Evolutionary conservation across 2,888 invertebrate species (phyloP).

Genomic region (Apamea anceps): DNA sequence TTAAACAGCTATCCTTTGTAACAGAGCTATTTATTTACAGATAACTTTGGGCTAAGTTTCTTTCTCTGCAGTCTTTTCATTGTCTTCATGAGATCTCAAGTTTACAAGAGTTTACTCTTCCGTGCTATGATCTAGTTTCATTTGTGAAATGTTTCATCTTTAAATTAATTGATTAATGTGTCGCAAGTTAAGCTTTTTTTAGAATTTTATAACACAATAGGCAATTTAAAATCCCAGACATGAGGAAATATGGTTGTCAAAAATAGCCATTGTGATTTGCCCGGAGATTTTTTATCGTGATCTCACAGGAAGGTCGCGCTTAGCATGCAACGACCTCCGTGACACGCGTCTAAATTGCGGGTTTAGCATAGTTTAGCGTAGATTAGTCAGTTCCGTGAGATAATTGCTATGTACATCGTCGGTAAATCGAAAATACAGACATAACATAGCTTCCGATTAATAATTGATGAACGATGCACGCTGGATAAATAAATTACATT

Average conservation of each 20-base stretch:
- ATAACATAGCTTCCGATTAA: constrained; percentile 43
- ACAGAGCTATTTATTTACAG: constrained; percentile 73
- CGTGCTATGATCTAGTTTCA: constrained; percentile 38
- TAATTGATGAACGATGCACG: constrained; percentile 25
- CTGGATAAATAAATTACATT: constrained; percentile 38
- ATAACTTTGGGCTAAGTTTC: constrained; percentile 73
- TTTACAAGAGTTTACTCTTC: constrained; percentile 65
- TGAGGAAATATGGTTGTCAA: constrained; percentile 52
- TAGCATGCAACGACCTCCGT: constrained; percentile 72
- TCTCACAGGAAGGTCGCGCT: constrained; percentile 76
- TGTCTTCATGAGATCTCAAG: constrained; percentile 68
- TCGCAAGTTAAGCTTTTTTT: background rate
- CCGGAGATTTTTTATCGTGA: constrained; percentile 74
- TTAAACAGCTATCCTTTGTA: constrained; percentile 75
- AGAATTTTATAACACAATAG: constrained; percentile 41
- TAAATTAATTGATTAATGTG: constrained; percentile 3
- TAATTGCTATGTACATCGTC: constrained; percentile 65
- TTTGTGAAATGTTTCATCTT: constrained; percentile 26
- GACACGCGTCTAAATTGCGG: constrained; percentile 76
- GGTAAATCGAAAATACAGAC: constrained; percentile 53
- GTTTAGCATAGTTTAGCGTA: constrained; percentile 68
- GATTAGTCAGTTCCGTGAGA: constrained; percentile 71
- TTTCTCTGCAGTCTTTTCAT: constrained; percentile 71
- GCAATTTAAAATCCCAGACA: constrained; percentile 27
- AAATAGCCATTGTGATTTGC: constrained; percentile 66